phyloP scores from a whole-genome alignment of 1,140 invertebrate species.

The Trichomalopsis sarcophagae region DNA sequence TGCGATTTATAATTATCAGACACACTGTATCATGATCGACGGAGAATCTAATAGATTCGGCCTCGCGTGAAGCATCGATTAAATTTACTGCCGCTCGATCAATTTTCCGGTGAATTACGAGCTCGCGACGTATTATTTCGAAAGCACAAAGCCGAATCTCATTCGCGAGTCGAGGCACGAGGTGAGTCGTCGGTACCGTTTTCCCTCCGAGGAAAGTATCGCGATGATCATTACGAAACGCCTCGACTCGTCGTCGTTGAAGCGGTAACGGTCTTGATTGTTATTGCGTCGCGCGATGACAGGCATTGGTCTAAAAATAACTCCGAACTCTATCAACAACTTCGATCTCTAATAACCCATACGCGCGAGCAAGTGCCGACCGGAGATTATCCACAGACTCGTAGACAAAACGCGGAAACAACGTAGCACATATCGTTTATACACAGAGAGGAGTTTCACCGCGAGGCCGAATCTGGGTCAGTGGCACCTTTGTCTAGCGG shows the following conservation, averaged over 20 bases:
- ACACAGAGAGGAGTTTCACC: slow-evolving; percentile 54
- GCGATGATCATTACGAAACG: neutral
- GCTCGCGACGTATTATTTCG: no score
- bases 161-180: no score
- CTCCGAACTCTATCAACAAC: neutral
- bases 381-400: neutral
- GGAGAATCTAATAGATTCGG: neutral
- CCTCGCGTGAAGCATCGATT: neutral
- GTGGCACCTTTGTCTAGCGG: slow-evolving; percentile 60
- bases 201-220: neutral
- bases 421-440: neutral
- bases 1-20: no score
- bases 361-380: neutral
- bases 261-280: neutral
- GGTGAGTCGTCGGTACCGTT: neutral
- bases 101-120: neutral
- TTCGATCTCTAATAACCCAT: neutral
- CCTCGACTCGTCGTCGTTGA: neutral
- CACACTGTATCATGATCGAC: neutral
- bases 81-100: neutral
- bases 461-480: slow-evolving; percentile 55
- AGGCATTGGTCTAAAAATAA: neutral
- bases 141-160: neutral
- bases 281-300: neutral
- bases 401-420: neutral